These are phyloP conservation scores for Nephrotoma guestfalica DNA, from an alignment of 2,888 invertebrate genomes.

Conservation along the genomic window DNA sequence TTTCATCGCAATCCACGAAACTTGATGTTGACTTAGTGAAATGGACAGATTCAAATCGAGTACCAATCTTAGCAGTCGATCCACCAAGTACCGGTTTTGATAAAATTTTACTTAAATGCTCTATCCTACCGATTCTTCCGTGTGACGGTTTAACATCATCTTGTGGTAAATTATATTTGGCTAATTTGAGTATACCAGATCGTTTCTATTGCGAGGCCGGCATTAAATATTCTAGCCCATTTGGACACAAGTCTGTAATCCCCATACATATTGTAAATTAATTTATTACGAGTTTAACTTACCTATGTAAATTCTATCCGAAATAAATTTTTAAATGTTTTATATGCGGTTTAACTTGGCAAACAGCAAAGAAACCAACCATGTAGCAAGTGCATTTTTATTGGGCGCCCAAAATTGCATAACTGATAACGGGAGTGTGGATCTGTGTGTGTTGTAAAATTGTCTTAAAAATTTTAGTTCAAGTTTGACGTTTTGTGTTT, in stretches of 20 bases:
- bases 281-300: not conserved
- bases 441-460: not conserved
- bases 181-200: conserved; percentile 69
- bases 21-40: conserved; percentile 38
- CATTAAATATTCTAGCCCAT: conserved; percentile 71
- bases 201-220: conserved; percentile 60
- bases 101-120: conserved; percentile 46
- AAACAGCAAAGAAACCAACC: no score
- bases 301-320: not conserved
- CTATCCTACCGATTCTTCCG: conserved; percentile 56
- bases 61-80: conserved; percentile 61
- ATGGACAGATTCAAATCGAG: conserved; percentile 56
- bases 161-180: conserved; percentile 64
- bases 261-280: conserved; percentile 33
- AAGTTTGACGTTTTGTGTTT: not conserved
- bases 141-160: conserved; percentile 42
- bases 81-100: conserved; percentile 54
- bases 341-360: no score
- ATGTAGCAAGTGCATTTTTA: no score
- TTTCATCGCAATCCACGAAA: conserved; percentile 25
- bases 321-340: not conserved
- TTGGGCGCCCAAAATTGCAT: no score
- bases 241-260: conserved; percentile 68
- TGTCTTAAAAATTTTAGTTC: not conserved
- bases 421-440: no score